Percentiles rank a stretch among this genome's conserved stretches.
phyloP scores from a whole-genome alignment of 2,888 invertebrate genomes.

The Diarsia rubi region DNA sequence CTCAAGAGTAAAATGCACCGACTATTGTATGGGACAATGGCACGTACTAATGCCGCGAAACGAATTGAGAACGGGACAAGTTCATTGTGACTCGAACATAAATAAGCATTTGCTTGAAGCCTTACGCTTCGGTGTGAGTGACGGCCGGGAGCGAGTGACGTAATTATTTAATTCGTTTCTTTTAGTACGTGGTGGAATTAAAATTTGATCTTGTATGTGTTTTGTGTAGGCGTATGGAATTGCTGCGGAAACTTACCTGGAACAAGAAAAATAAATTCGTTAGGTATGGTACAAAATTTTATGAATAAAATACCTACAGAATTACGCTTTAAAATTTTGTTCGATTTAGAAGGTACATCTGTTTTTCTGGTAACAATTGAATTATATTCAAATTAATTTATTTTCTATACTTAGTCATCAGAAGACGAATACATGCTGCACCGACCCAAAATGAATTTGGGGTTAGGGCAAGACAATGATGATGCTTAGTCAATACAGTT shows the following conservation, averaged over 20 bases:
- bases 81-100: constrained; percentile 87
- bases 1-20: constrained; percentile 77
- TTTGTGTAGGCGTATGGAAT: constrained; percentile 4
- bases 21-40: constrained; percentile 80
- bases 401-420: too few relatives aligned
- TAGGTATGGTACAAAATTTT: not conserved
- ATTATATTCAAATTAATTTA: not conserved
- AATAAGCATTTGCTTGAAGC: constrained; percentile 86
- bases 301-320: not conserved
- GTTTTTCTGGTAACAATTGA: not conserved
- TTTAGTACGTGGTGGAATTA: constrained; percentile 35
- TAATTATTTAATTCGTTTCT: constrained; percentile 41
- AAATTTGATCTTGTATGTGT: constrained; percentile 22
- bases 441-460: too few relatives aligned
- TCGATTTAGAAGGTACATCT: not conserved
- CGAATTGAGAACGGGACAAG: constrained; percentile 85
- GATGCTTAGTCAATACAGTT: too few relatives aligned
- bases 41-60: constrained; percentile 85
- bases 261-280: constrained; percentile 45
- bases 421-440: too few relatives aligned
- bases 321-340: not conserved
- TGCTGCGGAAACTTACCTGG: constrained; percentile 62
- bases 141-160: constrained; percentile 63
- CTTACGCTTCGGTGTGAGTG: constrained; percentile 69
- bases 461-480: too few relatives aligned